Percentiles rank a stretch among this genome's conserved stretches.
phyloP scores from a whole-genome alignment of 2,888 invertebrate genomes.

The Cephus pulcher region DNA sequence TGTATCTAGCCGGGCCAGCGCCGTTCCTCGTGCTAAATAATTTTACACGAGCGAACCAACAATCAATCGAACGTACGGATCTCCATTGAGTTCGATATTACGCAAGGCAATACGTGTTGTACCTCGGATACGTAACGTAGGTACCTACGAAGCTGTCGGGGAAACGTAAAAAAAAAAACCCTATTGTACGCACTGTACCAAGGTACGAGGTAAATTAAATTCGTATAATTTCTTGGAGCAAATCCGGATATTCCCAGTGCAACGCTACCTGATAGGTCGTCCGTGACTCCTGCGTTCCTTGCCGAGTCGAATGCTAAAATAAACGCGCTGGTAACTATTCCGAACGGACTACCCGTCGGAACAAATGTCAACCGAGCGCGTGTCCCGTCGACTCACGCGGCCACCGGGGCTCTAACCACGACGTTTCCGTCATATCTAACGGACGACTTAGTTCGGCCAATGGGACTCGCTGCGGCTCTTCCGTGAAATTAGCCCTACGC shows the following conservation, averaged over 20 bases:
- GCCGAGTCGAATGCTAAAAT: not conserved
- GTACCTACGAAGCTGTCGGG: not conserved
- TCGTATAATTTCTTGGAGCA: not conserved
- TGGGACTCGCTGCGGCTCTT: not conserved
- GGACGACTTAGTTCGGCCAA: not conserved
- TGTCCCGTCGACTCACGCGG: not conserved
- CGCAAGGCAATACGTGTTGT: not conserved
- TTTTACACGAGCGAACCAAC: not conserved
- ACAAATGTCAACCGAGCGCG: not conserved
- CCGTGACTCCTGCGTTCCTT: not conserved
- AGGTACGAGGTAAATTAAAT: not conserved
- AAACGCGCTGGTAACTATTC: not conserved
- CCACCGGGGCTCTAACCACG: not conserved
- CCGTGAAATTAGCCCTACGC: not conserved
- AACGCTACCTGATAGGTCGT: not conserved
- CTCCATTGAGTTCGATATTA: not conserved
- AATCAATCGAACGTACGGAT: not conserved
- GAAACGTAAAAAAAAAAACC: not conserved
- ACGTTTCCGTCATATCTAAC: not conserved
- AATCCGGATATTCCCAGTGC: not conserved
- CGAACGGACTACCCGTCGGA: not conserved
- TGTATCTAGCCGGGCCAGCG: not conserved
- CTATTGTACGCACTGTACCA: not conserved
- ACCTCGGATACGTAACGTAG: not conserved
- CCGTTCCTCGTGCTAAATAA: not conserved